These are phyloP conservation scores for Scopus umbretta DNA, from an alignment of 2,113 vertebrate species.

Conservation along the genomic window DNA sequence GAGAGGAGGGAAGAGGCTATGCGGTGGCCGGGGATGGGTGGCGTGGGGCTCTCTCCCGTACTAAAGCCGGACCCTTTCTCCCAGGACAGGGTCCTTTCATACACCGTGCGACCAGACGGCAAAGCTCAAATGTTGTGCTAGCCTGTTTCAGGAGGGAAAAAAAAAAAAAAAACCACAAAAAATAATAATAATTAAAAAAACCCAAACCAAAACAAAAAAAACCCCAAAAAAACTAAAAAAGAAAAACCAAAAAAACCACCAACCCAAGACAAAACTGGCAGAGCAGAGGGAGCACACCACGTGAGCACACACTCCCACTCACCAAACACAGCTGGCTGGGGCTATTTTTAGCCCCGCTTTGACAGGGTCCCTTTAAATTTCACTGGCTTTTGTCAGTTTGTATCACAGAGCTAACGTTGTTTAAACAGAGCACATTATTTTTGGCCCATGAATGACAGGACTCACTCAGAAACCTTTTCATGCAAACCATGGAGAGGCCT, in stretches of 20 bases:
- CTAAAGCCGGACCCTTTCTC: not conserved
- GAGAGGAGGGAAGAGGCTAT: not conserved
- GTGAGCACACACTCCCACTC: not conserved
- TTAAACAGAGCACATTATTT: conserved; percentile 53
- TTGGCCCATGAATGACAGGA: conserved; percentile 35
- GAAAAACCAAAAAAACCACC: not conserved
- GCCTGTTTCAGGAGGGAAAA: not conserved
- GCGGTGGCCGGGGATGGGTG: not conserved
- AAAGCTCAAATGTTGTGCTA: not conserved
- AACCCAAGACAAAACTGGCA: not conserved
- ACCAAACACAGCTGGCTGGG: conserved; percentile 44
- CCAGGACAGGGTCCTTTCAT: not conserved
- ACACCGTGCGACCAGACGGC: rapidly evolving
- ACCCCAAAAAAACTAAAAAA: too few species aligned
- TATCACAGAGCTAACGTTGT: conserved; percentile 1
- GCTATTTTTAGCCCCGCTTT: conserved; percentile 37
- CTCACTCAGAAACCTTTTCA: not conserved
- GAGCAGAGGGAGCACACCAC: not conserved
- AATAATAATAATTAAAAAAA: not conserved
- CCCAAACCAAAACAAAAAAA: not conserved
- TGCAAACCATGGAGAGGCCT: not conserved
- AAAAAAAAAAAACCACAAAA: not conserved
- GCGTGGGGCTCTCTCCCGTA: not conserved
- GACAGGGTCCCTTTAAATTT: conserved; percentile 41
- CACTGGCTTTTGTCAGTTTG: conserved; percentile 27